Base-by-base conservation (phyloP, 2,113 vertebrate genomes). In the Nesoenas mayeri region DNA sequence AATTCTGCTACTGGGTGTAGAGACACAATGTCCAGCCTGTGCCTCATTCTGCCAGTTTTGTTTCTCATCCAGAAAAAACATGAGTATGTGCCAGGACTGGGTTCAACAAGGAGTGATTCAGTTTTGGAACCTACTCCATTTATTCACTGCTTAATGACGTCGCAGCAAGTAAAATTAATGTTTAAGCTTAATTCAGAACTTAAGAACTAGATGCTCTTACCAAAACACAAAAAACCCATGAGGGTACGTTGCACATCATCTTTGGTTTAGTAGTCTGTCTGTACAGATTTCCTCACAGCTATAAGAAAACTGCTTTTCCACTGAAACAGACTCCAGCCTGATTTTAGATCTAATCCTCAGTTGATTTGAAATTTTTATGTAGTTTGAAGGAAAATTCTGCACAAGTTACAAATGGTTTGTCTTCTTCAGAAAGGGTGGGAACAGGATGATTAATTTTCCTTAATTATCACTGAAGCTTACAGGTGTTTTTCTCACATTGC, bases 1-100 rank as follows among this genome's bases (percentile, higher is more conserved):
- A 87, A 70, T 89, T 91, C 89, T 82, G 53, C 62, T 85, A 2
- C 80, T 89, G 89, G 38, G 42, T 92, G 38, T 66, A 89, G 74
- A 92, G 93, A 81, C 84, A 91, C 73, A 47, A 89, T 95, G 95
- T 93, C 87, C 94, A 96, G 89, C 65, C 87, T 94, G 80, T 79
- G 89, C 78, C 61, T 95, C 70, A 18, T 91, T 75, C 89, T 97
- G 93, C 80, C 75, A 72, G 61, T 74, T 96, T 91, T 81, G 38
- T 74, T 94, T 86, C 82, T 71, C n/a, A 78, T 91, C 82, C 92
- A 94, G 82, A 71, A 95, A 47, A 95, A 96, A 95, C 79, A 96
- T 0, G 12, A 91, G 85, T 79, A 86, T 96, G 88, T 93, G 90
- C 83, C 82, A 90, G 85, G 79, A 71, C 57, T 64, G 82, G 57